Evolutionary conservation across 2,797 vertebrate genomes (phyloP), one percentile per base, ranked within the genome.

Genomic region (Eulemur mongoz): DNA sequence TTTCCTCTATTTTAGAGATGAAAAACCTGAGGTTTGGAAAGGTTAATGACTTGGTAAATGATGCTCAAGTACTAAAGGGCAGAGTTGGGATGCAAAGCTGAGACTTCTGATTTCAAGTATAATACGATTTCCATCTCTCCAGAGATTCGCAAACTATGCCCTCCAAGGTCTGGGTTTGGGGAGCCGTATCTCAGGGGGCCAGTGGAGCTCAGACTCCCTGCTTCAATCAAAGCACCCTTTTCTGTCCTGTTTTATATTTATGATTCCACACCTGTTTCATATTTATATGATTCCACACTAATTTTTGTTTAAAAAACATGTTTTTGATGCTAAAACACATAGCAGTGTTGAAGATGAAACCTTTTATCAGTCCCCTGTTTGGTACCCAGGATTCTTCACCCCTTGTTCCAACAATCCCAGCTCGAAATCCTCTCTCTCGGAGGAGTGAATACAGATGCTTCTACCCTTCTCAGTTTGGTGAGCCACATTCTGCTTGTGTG

Each of bases 21-120:
- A 92, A 94, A 88, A 88, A 32, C 50, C 84, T 59, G 63, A 88
- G 67, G 57, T 91, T 93, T 72, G 65, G 82, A 89, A 96, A 95
- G 89, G 75, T 84, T 86, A 91, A 89, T 73, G 83, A 78, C 27
- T 86, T 61, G n/a, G 65, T 35, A 91, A 40, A 40, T n/a, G 79
- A 75, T 1, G 32, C 14, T 63, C 52, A 27, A 76, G 43, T 63
- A 48, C n/a, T 72, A 83, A 48, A 72, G 59, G 17, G n/a, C 23
- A 38, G 70, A 88, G 30, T 6, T 75, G 67, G 38, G 50, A 72
- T 20, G 12, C 48, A 50, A 61, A 85, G 59, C 40, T 57, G 32
- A 43, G 59, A 43, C 38, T 61, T 93, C 45, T 38, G 73, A 63
- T 72, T 94, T 91, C 40, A 45, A 30, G 23, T 25, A 27, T 72